Evolutionary conservation across 2,888 invertebrate species (phyloP).

Genomic region (Harpalus rubripes): DNA sequence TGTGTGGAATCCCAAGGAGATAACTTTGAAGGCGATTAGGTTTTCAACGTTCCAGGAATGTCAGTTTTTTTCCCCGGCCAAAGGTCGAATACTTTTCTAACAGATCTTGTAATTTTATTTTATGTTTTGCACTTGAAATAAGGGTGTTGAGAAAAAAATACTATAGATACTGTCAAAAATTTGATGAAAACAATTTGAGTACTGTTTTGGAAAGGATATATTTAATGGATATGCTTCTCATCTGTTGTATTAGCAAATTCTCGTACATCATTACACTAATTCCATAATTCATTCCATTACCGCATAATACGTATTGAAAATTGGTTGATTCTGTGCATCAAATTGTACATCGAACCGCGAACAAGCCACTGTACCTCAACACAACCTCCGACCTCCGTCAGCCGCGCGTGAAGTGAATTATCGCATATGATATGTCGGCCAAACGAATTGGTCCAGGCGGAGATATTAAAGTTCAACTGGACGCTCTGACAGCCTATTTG

Average conservation of each 20-base stretch:
- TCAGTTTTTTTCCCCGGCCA: too few relatives aligned
- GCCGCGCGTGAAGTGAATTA: constrained; percentile 49
- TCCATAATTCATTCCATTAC: not conserved
- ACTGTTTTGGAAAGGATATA: not conserved
- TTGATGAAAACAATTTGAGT: too few relatives aligned
- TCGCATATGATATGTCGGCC: constrained; percentile 52
- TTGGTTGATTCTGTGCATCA: constrained; percentile 30
- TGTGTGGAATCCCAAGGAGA: too few relatives aligned
- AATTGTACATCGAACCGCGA: constrained; percentile 11
- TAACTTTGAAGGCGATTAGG: too few relatives aligned
- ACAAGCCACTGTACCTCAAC: not conserved
- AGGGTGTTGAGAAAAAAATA: too few relatives aligned
- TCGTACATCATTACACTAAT: not conserved
- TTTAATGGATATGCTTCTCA: not conserved
- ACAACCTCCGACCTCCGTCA: not conserved
- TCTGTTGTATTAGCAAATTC: not conserved
- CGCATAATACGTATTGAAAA: constrained; percentile 38
- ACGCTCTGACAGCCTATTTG: constrained; percentile 64
- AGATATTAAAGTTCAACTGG: constrained; percentile 61
- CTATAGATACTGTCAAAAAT: too few relatives aligned
- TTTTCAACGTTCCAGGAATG: too few relatives aligned
- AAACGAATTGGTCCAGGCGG: constrained; percentile 57
- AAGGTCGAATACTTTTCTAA: too few relatives aligned
- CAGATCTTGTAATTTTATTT: too few relatives aligned
- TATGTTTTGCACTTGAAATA: too few relatives aligned